Conservation (phyloP, 2,113 vertebrate species). For the Nematolebias whitei region DNA sequence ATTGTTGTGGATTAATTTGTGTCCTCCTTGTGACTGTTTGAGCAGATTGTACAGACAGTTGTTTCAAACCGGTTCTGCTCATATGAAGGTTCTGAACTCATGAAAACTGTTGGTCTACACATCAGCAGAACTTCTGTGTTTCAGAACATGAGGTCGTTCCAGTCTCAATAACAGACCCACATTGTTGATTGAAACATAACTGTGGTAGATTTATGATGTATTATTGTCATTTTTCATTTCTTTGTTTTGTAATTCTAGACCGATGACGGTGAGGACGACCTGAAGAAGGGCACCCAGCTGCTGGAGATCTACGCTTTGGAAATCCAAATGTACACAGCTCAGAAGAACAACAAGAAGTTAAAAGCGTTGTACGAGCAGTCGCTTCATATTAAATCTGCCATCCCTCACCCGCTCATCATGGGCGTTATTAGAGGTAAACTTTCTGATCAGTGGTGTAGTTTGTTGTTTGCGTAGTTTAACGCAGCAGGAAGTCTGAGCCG, state of each 20-base stretch:
- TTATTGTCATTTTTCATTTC: no score
- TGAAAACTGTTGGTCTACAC: no score
- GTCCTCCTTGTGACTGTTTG: no score
- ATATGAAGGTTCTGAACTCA: no score
- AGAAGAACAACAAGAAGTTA: constrained; percentile 99
- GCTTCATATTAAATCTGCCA: constrained; percentile 98
- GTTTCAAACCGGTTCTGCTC: neutral
- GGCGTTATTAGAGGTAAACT: constrained; percentile 94
- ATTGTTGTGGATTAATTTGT: no score
- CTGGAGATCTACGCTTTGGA: constrained; percentile 99
- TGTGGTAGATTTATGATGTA: no score
- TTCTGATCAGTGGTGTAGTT: neutral
- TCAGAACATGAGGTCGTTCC: no score
- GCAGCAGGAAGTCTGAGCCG: neutral
- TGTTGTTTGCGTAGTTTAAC: no score
- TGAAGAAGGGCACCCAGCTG: constrained; percentile 98
- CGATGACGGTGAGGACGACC: constrained; percentile 97
- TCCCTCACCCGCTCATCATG: constrained; percentile 99
- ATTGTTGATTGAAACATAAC: no score
- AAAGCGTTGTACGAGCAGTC: constrained; percentile 99
- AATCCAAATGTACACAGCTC: constrained; percentile 99
- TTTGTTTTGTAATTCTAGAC: constrained; percentile 80
- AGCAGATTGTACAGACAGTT: no score
- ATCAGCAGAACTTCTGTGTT: no score
- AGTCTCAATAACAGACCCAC: no score